A percentile compares a stretch with the other conserved stretches of the same genome.
phyloP scores from a whole-genome alignment of 2,113 vertebrate genomes.

The Toxotes jaculatrix region DNA sequence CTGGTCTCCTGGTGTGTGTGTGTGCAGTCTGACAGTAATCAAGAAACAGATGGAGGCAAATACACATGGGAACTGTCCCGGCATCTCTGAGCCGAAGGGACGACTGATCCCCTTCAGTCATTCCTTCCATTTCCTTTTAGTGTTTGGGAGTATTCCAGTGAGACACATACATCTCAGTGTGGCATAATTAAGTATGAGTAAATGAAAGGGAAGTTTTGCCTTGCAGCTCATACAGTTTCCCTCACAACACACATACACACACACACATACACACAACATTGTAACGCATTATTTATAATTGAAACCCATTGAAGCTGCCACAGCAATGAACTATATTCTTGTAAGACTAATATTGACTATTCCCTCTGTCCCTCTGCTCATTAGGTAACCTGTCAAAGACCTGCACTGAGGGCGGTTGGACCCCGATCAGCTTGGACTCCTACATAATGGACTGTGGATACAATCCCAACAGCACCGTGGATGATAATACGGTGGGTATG shows the following conservation, averaged over 20 bases:
- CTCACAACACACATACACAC: not conserved
- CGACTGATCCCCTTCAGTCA: constrained; percentile 48
- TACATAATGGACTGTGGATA: constrained; percentile 88
- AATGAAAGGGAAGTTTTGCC: constrained; percentile 29
- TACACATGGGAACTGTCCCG: constrained; percentile 53
- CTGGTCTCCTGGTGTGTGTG: constrained; percentile 32
- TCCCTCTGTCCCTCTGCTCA: constrained; percentile 32
- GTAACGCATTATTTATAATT: not conserved
- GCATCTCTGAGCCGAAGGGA: constrained; percentile 50
- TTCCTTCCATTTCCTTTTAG: constrained; percentile 56
- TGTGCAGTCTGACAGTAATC: constrained; percentile 45
- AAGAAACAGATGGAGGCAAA: constrained; percentile 47
- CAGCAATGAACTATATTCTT: not conserved
- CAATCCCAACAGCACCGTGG: constrained; percentile 80
- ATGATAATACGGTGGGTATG: constrained; percentile 83
- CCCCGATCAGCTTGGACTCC: constrained; percentile 78
- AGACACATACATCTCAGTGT: constrained; percentile 40
- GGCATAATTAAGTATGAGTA: constrained; percentile 49
- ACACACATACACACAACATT: constrained; percentile 3
- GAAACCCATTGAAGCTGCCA: not conserved
- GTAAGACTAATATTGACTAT: not conserved
- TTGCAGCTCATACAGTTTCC: not conserved
- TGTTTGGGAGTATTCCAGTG: constrained; percentile 56
- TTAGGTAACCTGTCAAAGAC: constrained; percentile 92
- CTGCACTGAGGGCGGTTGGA: constrained; percentile 91